Evolutionary conservation across 2,113 vertebrate species (phyloP), one percentile per base, ranked within the genome.

Genomic region (Haemorhous mexicanus): DNA sequence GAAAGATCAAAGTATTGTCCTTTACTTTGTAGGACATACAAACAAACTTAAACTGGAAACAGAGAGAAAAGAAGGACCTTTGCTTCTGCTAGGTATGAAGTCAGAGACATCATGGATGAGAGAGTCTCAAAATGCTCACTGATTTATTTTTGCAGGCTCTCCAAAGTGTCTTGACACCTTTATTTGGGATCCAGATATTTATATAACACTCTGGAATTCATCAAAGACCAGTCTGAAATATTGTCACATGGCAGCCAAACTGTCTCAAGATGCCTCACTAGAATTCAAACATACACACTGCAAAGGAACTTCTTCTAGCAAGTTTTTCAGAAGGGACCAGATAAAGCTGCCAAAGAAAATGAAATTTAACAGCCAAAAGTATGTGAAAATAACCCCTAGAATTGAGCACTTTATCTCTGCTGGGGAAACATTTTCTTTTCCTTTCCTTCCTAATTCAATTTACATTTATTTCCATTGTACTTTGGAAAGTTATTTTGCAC

Each of bases 291-390:
- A 13, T 58, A 92, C 22, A 55, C 0, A 1, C 32, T 79, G 92
- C 62, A 80, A 47, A 87, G 67, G 84, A 95, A 95, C 95, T 52
- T 76, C 75, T 91, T 94, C 89, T 77, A 70, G 79, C 55, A 96
- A 73, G 55, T 84, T 95, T 92, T 87, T 81, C 82, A 41, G 90
- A 90, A 93, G 69, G 90, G 77, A 94, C 58, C 5, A 50, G 68
- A 84, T 68, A 85, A 50, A 53, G 83, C 90, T 97, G 97, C 97
- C 97, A 98, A 97, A 97, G 79, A 67, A 98, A 97, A 98, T 93
- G 89, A 93, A 97, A 97, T 90, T 89, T 93, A 97, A 96, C 94
- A 95, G 92, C 94, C 77, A 93, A 59, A 93, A 94, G 28, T 94
- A 97, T 81, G 77, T 90, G 94, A 97, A 97, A 96, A 91, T 94